Base-by-base conservation (phyloP, 1,140 invertebrate species). In the Hylyphantes graminicola region DNA sequence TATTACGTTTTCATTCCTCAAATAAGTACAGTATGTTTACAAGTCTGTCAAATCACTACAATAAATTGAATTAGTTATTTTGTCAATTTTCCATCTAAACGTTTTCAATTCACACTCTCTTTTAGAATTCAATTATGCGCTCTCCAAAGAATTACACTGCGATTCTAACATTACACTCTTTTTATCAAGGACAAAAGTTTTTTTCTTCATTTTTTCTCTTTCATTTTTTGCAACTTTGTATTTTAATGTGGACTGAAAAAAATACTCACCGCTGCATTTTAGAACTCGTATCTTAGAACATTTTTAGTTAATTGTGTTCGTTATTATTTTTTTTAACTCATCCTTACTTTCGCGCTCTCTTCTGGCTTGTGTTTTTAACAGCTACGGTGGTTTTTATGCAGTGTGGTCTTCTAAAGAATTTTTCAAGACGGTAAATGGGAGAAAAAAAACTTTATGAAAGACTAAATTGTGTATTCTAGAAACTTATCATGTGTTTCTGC, bases 161-260 rank as follows among this genome's bases (percentile, higher is more conserved):
- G 12, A 51, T 57, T 57, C 48, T 19, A 61, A 63, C 50, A 57
- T 17, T 76, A 64, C 61, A 35, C 35, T 55, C 51, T 76, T 61
- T 55, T 35, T 61, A 2, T 35, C 15, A 50, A 50, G 7, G 74
- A 76, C 57, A 76, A 63, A 64, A 12, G 74, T 51, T 13, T 21
- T 51, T 19, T 61, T 61, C 10, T 50, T 17, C 13, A 17, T 19
- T 64, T 51, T n/a, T 51, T n/a, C 48, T 11, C 48, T 17, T 76
- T 76, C 11, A 50, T 63, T 76, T 75, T 51, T 17, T 17, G 35
- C 17, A 55, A 64, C 35, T 64, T 51, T 50, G 35, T 61, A 35
- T 76, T 76, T 63, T 76, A 63, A 76, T 76, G 74, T 76, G 48
- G 19, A 13, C 57, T 64, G 13, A 76, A 76, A 76, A 76, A 61